phyloP scores from a whole-genome alignment of 2,888 invertebrate genomes.

The Rotaria macrura region DNA sequence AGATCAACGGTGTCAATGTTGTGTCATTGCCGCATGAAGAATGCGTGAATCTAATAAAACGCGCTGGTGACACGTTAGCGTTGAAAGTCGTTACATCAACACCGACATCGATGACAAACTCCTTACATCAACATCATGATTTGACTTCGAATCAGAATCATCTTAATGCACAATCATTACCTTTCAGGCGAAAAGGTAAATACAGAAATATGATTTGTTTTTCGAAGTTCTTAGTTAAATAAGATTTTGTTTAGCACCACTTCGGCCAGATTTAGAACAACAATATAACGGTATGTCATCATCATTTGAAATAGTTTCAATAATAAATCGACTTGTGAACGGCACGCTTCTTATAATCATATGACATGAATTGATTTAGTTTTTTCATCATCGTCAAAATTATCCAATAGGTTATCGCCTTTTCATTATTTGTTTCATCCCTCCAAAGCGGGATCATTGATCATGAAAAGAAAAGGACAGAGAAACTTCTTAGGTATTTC shows the following conservation, averaged over 20 bases:
- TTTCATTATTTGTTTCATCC: not conserved
- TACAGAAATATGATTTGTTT: too few species aligned
- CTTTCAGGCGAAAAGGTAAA: not conserved
- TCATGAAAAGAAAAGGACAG: not conserved
- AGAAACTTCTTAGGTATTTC: not conserved
- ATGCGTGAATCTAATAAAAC: slow-evolving; percentile 33
- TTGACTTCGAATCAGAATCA: not conserved
- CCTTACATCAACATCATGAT: not conserved
- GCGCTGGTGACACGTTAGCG: slow-evolving; percentile 30
- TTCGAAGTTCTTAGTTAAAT: not conserved
- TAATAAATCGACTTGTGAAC: too few species aligned
- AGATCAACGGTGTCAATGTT: slow-evolving; percentile 27
- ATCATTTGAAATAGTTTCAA: not conserved
- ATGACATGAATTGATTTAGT: not conserved
- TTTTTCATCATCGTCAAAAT: not conserved
- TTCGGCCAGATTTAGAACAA: not conserved
- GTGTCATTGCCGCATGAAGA: slow-evolving; percentile 29
- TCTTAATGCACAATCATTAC: not conserved
- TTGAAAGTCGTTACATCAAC: slow-evolving; percentile 28
- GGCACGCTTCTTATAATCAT: not conserved
- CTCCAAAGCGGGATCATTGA: not conserved
- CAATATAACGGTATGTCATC: not conserved
- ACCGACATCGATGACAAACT: not conserved
- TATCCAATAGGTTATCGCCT: not conserved
- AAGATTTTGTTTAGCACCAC: not conserved